Evolutionary conservation across 2,113 vertebrate species (phyloP), one percentile per base, ranked within the genome.

Genomic region (Pedionomus torquatus): DNA sequence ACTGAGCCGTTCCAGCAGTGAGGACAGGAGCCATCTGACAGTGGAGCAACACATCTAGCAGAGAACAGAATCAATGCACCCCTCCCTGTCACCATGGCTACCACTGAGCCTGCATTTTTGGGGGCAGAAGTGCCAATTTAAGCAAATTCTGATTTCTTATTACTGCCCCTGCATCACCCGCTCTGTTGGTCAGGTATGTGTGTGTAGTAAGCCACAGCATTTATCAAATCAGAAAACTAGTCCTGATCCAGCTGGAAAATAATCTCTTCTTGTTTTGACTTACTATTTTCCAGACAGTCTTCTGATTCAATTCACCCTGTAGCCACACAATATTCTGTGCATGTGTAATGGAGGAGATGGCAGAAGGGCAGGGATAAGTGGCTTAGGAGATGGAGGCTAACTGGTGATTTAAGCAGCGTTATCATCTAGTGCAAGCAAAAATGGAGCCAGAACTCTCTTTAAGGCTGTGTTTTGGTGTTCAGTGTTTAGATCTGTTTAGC

Each of bases 61-160:
- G 88, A 79, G 85, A 96, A 88, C 75, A 74, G 71, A 83, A 55
- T 75, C 7, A 0, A 30, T 43, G 48, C 77, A 80, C 94, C 88
- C 92, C 90, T 95, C 96, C 94, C 78, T 83, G 83, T 93, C 95
- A 80, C 95, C 95, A 93, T 94, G 82, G 63, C 94, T 94, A 96
- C 96, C 70, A 48, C 82, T 83, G 78, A 90, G 90, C 92, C 76
- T 58, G 71, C 31, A 0, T 11, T 5, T 90, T 88, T 17, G 18
- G 84, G 92, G 90, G 75, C 95, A 94, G 30, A 94, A 96, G 49
- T 80, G 63, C 66, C 94, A 90, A 88, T 94, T 97, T 92, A 90
- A 92, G 90, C 71, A 86, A 94, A 71, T 88, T 82, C 78, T 96
- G 79, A 80, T 92, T 90, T 88, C 88, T 92, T 88, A 54, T 65